Percentiles rank a stretch among this genome's conserved stretches.
These are phyloP conservation scores for Hafferia zeledoni DNA, from an alignment of 2,797 vertebrate genomes.

Conservation along the genomic window DNA sequence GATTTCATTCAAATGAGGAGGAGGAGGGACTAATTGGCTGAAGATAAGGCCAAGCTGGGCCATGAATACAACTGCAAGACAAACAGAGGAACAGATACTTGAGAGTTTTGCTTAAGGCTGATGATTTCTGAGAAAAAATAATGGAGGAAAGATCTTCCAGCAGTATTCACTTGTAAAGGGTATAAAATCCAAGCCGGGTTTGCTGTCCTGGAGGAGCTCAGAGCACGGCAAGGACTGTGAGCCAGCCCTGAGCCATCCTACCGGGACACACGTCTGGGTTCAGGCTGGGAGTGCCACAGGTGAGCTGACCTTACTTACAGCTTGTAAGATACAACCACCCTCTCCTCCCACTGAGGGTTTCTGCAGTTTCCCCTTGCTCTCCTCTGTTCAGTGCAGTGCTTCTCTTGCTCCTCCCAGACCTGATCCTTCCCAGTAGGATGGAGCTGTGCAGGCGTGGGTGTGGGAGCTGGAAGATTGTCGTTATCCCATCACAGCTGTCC, in stretches of 20 bases:
- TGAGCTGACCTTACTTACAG: background rate
- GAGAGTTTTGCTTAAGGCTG: background rate
- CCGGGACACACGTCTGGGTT: background rate
- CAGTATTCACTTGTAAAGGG: background rate
- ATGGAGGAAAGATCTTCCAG: background rate
- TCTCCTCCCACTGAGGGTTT: rapidly evolving
- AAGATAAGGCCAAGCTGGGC: background rate
- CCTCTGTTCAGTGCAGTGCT: background rate
- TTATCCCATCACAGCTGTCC: background rate
- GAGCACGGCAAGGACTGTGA: background rate
- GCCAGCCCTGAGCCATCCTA: rapidly evolving
- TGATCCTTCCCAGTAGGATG: rapidly evolving
- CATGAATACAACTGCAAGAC: background rate
- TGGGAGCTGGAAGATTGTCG: background rate
- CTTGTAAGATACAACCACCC: background rate
- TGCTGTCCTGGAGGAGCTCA: background rate
- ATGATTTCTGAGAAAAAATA: background rate
- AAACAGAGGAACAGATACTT: background rate
- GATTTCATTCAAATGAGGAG: constrained; percentile 6
- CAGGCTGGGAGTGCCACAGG: background rate
- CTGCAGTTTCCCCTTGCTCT: rapidly evolving
- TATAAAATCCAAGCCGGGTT: background rate
- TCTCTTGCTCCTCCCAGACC: background rate
- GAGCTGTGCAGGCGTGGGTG: background rate
- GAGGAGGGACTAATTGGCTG: background rate